Evolutionary conservation across 2,797 vertebrate species (phyloP).

Genomic region (Mionectes olivaceus): DNA sequence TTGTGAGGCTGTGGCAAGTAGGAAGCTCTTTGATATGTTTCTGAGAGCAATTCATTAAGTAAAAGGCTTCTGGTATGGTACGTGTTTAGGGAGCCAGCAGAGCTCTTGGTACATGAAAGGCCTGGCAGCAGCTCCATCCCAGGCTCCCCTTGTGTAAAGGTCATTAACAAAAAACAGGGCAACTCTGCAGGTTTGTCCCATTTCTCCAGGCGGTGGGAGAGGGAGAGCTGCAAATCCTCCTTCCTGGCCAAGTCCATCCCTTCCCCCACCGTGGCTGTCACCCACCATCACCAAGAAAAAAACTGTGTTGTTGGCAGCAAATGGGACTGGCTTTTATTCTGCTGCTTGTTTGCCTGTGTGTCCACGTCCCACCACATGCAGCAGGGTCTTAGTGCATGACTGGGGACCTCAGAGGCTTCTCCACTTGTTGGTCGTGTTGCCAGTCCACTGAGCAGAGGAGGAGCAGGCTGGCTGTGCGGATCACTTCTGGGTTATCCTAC

Average conservation of each 20-base stretch:
- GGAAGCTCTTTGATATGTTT: constrained; percentile 43
- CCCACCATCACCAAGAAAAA: not conserved
- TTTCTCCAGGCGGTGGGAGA: not conserved
- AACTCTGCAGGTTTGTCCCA: not conserved
- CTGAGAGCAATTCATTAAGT: constrained; percentile 21
- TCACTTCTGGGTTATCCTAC: not conserved
- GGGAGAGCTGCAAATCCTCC: not conserved
- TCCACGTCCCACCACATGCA: not conserved
- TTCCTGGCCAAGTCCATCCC: not conserved
- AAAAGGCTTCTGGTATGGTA: not conserved
- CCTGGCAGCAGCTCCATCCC: not conserved
- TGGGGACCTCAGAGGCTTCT: not conserved
- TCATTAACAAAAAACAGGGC: not conserved
- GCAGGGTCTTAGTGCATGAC: not conserved
- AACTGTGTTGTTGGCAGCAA: not conserved
- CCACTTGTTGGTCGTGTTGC: not conserved
- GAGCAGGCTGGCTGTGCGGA: not conserved
- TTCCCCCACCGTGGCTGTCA: not conserved
- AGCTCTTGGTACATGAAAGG: not conserved
- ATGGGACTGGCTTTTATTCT: not conserved
- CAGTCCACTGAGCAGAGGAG: not conserved
- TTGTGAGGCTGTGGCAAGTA: constrained; percentile 2
- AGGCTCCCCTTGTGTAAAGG: not conserved
- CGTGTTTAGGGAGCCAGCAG: not conserved
- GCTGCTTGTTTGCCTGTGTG: not conserved